Conservation (phyloP, 2,797 vertebrate species). For the Linurgus olivaceus region DNA sequence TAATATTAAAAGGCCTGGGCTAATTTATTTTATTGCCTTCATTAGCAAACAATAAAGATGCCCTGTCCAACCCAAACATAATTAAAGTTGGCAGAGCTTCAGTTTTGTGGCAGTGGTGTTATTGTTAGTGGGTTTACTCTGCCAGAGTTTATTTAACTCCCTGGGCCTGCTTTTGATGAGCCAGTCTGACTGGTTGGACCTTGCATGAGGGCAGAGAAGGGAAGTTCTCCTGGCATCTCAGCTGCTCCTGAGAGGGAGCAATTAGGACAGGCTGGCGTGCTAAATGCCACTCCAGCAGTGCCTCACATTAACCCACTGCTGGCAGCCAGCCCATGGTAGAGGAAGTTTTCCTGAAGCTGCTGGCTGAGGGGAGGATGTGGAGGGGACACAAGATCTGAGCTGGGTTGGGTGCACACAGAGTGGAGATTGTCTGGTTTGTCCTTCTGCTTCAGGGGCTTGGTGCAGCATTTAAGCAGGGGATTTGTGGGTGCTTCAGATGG, state of each 20-base stretch:
- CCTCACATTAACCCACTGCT: not conserved
- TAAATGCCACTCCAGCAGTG: not conserved
- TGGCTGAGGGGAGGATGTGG: not conserved
- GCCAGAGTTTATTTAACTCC: conserved; percentile 82
- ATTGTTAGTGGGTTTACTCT: conserved; percentile 71
- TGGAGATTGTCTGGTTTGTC: accelerated
- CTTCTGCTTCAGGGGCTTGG: not conserved
- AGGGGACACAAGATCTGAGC: not conserved
- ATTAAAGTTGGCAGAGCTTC: conserved; percentile 76
- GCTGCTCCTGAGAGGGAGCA: conserved; percentile 67
- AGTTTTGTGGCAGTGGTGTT: conserved; percentile 70
- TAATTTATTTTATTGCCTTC: conserved; percentile 58
- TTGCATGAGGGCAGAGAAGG: conserved; percentile 69
- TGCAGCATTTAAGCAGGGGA: not conserved
- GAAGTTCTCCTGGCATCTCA: conserved; percentile 27
- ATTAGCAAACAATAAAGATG: conserved; percentile 63
- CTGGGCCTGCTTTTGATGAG: conserved; percentile 73
- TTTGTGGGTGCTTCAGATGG: not conserved
- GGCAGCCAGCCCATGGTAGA: not conserved
- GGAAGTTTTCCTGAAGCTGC: accelerated
- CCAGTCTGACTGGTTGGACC: conserved; percentile 78
- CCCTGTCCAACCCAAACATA: conserved; percentile 68
- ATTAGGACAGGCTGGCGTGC: conserved; percentile 61
- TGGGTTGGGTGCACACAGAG: accelerated
- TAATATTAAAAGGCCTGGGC: conserved; percentile 52